Conservation (phyloP, 1,140 invertebrate genomes). For the Helicorthomorpha holstii region DNA sequence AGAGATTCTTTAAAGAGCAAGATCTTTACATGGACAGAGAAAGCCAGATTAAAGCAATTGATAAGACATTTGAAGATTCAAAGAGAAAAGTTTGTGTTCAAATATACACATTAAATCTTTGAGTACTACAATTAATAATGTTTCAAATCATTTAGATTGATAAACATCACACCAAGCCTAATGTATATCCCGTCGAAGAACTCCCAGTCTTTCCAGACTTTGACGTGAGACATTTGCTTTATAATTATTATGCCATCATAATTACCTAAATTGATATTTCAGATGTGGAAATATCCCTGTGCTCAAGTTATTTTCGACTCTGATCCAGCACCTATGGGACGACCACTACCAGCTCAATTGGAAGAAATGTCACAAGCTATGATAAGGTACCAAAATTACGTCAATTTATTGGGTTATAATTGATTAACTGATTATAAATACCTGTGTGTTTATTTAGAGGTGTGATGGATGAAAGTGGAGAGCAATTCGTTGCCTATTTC, state of each 20-base stretch:
- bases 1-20: conserved; percentile 87
- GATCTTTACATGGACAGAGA: conserved; percentile 92
- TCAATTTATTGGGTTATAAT: not conserved
- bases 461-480: conserved; percentile 95
- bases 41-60: conserved; percentile 92
- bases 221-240: conserved; percentile 25
- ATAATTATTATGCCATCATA: conserved; percentile 3
- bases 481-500: conserved; percentile 98
- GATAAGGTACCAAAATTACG: conserved; percentile 44
- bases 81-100: conserved; percentile 39
- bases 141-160: conserved; percentile 35
- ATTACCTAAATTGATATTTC: conserved; percentile 16
- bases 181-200: conserved; percentile 77
- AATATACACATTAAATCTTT: not conserved
- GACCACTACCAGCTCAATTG: conserved; percentile 63
- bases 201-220: conserved; percentile 88
- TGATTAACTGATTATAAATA: conserved; percentile 4
- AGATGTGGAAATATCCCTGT: conserved; percentile 92
- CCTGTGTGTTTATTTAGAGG: conserved; percentile 52
- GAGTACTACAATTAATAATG: not conserved
- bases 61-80: conserved; percentile 92
- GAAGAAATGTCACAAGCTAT: conserved; percentile 98
- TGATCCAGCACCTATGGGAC: conserved; percentile 72
- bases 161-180: conserved; percentile 89
- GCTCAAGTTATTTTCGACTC: conserved; percentile 98